Base-by-base conservation (phyloP, 2,888 invertebrate genomes). In the Ophion ellenae region DNA sequence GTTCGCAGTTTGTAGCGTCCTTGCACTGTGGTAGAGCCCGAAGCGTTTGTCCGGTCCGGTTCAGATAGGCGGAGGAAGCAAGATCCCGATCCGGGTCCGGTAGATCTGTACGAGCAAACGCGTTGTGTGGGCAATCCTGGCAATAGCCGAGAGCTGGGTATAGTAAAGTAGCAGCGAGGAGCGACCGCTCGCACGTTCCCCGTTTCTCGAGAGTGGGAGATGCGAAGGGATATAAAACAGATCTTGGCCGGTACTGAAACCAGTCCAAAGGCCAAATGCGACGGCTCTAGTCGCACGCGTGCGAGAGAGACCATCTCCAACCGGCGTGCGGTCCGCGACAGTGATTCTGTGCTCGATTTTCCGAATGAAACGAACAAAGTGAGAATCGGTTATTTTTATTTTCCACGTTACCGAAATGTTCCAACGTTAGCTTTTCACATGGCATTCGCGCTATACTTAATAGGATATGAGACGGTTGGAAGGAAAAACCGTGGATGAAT, bases 151-250 rank as follows among this genome's bases (percentile, higher is more conserved):
- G 84, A 69, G 66, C 66, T 86, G 85, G 87, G 83, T 80, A 87
- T 79, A 82, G 81, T 86, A 73, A 81, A 81, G 40, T 9, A 80
- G 78, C 81, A 81, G 84, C 80, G 84, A 85, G 67, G 71, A 77
- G 75, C 47, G 79, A 80, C 85, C 83, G 80, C 82, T 85, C 70
- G 81, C 81, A 63, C 67, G 75, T 6, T 76, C 76, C 10, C 76
- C 20, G 17, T 66, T 74, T 63, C 45, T 63, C 24, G 81, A 90
- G 87, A 89, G 91, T 92, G 93, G 93, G 93, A 92, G 93, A 91
- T 91, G 83, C 92, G 93, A 93, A 92, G 93, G 93, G 92, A 93
- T 93, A 93, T 93, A 93, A 93, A 93, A 92, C 91, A 91, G 91
- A 92, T 92, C 92, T 90, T 88, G 88, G 88, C 90, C 89, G 88